phyloP scores from a whole-genome alignment of 1,140 invertebrate species.

The Pseudomyrmex dendroicus region DNA sequence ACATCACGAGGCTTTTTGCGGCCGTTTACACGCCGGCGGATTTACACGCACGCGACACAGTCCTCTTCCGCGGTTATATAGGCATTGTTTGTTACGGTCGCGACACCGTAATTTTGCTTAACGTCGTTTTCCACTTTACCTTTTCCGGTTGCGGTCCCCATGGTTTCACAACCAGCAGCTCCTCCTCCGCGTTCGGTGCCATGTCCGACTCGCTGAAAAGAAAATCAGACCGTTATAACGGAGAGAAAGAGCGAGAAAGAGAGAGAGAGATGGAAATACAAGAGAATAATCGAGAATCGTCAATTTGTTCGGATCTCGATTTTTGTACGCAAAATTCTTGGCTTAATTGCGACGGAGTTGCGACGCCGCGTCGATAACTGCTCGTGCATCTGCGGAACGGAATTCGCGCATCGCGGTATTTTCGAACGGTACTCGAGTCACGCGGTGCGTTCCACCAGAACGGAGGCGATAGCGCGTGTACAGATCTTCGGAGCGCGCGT shows the following conservation, averaged over 20 bases:
- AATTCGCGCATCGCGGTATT: slow-evolving; percentile 74
- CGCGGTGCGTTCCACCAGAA: slow-evolving; percentile 71
- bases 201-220: slow-evolving; percentile 83
- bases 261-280: neutral
- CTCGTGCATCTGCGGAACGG: slow-evolving; percentile 62
- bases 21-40: slow-evolving; percentile 20
- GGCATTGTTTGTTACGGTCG: neutral
- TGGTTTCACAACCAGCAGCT: slow-evolving; percentile 82
- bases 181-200: slow-evolving; percentile 85
- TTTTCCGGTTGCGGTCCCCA: slow-evolving; percentile 82
- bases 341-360: slow-evolving; percentile 39
- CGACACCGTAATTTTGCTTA: neutral
- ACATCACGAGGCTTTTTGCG: slow-evolving; percentile 31
- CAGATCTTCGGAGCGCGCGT: neutral
- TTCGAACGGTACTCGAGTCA: slow-evolving; percentile 81
- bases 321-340: neutral
- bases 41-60: slow-evolving; percentile 23
- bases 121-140: slow-evolving; percentile 68
- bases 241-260: too few species aligned
- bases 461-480: slow-evolving; percentile 51
- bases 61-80: neutral
- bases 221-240: slow-evolving; percentile 9
- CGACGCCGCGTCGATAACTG: neutral
- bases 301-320: neutral
- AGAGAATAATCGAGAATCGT: neutral